phyloP scores from a whole-genome alignment of 2,888 invertebrate genomes.

The Caenorhabditis sulstoni region DNA sequence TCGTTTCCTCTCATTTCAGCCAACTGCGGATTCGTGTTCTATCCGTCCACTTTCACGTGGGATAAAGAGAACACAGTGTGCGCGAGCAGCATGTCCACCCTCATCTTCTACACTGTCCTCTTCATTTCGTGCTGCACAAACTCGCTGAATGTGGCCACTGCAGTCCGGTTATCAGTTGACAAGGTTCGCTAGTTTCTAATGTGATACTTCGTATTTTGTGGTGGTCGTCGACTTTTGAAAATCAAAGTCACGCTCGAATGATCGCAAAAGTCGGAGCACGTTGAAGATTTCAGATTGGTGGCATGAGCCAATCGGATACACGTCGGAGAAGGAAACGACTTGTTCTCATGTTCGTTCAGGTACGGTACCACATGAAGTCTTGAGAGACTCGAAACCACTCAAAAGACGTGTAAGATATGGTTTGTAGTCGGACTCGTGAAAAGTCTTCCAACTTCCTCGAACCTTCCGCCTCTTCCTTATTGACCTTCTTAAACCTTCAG shows the following conservation, averaged over 20 bases:
- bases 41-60: constrained; percentile 43
- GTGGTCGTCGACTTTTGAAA: too few relatives aligned
- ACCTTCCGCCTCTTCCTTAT: too few relatives aligned
- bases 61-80: constrained; percentile 30
- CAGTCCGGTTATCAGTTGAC: constrained; percentile 21
- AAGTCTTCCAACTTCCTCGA: too few relatives aligned
- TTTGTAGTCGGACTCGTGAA: too few relatives aligned
- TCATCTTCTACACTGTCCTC: constrained; percentile 40
- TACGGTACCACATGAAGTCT: background rate
- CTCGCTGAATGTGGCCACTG: constrained; percentile 43
- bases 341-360: constrained; percentile 50
- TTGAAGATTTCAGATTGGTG: constrained; percentile 31
- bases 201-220: too few relatives aligned
- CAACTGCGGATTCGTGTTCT: constrained; percentile 45
- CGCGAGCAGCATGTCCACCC: constrained; percentile 28
- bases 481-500: too few relatives aligned
- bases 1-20: constrained; percentile 14
- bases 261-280: too few relatives aligned
- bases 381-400: too few relatives aligned
- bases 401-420: too few relatives aligned
- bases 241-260: too few relatives aligned
- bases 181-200: constrained; percentile 14
- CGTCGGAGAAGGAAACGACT: constrained; percentile 31
- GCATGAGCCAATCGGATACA: constrained; percentile 45
- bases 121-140: constrained; percentile 42